phyloP scores from a whole-genome alignment of 1,140 invertebrate genomes.

The Hormaphis cornu region DNA sequence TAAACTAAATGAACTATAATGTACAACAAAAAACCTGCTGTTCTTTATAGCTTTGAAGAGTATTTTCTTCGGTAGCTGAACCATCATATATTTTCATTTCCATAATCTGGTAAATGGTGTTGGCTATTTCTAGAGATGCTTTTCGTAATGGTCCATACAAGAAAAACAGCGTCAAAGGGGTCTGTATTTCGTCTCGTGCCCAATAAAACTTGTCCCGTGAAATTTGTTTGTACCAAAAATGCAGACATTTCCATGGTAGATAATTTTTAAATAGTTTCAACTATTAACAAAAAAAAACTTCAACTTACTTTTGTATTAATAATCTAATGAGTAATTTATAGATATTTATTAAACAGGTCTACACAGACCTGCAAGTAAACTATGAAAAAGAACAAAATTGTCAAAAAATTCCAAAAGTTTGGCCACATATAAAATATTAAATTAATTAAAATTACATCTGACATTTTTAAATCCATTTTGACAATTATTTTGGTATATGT shows the following conservation, averaged over 20 bases:
- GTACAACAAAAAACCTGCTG: not conserved
- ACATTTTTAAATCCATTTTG: too few species aligned
- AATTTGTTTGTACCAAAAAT: constrained; percentile 14
- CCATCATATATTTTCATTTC: not conserved
- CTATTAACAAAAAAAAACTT: not conserved
- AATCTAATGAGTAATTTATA: not conserved
- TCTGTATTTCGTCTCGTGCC: not conserved
- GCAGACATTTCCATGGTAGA: not conserved
- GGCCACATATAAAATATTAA: too few species aligned
- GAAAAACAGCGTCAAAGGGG: not conserved
- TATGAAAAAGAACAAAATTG: not conserved
- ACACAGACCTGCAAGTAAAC: not conserved
- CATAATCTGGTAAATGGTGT: not conserved
- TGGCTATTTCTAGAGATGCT: not conserved
- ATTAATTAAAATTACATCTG: too few species aligned
- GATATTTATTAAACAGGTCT: not conserved
- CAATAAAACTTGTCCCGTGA: not conserved
- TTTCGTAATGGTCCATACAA: not conserved
- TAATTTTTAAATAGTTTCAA: not conserved
- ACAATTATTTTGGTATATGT: too few species aligned
- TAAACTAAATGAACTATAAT: not conserved
- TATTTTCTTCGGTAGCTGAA: not conserved
- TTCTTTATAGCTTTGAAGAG: not conserved
- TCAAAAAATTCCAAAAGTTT: too few species aligned
- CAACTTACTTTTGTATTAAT: not conserved